Evolutionary conservation across 2,113 vertebrate species (phyloP).

Genomic region (Oncorhynchus nerka): DNA sequence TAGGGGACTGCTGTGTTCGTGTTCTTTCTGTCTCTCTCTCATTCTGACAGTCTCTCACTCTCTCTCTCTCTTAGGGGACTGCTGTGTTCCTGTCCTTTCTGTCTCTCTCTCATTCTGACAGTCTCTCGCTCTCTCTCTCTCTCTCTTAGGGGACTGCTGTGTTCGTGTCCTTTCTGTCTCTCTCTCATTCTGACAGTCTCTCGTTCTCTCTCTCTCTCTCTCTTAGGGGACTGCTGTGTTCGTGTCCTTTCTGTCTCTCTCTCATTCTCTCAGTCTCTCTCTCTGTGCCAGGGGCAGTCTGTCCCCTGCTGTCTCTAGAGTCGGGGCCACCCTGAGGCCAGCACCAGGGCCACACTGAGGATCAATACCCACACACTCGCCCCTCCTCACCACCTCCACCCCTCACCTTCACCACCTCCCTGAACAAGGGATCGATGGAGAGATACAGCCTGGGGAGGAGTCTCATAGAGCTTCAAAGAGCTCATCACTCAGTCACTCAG

Average conservation of each 20-base stretch:
- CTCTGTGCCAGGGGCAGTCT: conserved; percentile 60
- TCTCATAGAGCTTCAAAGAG: neutral
- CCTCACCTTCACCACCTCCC: conserved; percentile 22
- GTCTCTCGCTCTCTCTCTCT: neutral
- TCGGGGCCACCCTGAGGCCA: conserved; percentile 68
- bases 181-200: neutral
- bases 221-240: too few relatives aligned
- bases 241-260: neutral
- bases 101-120: too few relatives aligned
- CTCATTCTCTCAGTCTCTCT: neutral
- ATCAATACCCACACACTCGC: conserved; percentile 37
- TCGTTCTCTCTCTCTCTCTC: neutral
- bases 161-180: too few relatives aligned
- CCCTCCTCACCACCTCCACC: conserved; percentile 17
- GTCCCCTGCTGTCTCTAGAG: conserved; percentile 52
- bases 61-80: neutral
- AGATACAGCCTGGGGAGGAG: conserved; percentile 20
- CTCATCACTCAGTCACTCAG: conserved; percentile 6
- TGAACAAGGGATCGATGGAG: conserved; percentile 41
- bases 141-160: too few relatives aligned
- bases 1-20: too few relatives aligned
- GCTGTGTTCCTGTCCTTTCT: too few relatives aligned
- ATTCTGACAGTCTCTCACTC: neutral
- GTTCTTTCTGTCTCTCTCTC: neutral
- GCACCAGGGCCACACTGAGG: conserved; percentile 31